phyloP scores from a whole-genome alignment of 2,113 vertebrate species.

The Ardeotis arabs region DNA sequence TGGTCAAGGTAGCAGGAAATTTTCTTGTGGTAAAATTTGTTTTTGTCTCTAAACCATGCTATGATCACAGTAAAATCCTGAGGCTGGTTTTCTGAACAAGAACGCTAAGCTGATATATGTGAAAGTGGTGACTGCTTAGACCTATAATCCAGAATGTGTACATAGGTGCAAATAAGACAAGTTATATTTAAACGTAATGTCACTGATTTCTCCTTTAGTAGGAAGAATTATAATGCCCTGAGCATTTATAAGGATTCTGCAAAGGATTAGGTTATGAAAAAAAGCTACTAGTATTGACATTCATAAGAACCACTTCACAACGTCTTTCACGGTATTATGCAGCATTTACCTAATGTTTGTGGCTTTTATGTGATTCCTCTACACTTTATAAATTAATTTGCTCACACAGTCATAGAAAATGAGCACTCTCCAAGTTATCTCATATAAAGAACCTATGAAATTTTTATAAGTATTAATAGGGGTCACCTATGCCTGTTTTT shows the following conservation, averaged over 20 bases:
- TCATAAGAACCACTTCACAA: background rate
- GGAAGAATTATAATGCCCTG: background rate
- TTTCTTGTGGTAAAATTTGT: background rate
- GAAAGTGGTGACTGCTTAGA: background rate
- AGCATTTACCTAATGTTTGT: background rate
- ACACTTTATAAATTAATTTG: background rate
- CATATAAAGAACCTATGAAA: background rate
- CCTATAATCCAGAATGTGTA: background rate
- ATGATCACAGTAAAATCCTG: background rate
- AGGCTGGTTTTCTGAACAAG: background rate
- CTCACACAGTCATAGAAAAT: background rate
- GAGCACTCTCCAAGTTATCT: background rate
- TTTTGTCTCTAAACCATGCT: background rate
- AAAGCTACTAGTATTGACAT: background rate
- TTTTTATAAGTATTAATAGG: background rate
- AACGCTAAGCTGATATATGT: accelerated
- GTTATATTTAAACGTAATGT: background rate
- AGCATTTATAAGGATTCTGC: background rate
- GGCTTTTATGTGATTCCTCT: background rate
- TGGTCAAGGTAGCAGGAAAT: background rate
- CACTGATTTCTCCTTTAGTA: background rate
- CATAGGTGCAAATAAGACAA: background rate
- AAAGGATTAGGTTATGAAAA: background rate
- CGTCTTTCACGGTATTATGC: background rate
- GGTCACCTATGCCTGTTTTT: background rate